Percentiles rank a stretch among this genome's conserved stretches.
Evolutionary conservation across 2,888 invertebrate species (phyloP).

Genomic region (Epistrophe grossulariae): DNA sequence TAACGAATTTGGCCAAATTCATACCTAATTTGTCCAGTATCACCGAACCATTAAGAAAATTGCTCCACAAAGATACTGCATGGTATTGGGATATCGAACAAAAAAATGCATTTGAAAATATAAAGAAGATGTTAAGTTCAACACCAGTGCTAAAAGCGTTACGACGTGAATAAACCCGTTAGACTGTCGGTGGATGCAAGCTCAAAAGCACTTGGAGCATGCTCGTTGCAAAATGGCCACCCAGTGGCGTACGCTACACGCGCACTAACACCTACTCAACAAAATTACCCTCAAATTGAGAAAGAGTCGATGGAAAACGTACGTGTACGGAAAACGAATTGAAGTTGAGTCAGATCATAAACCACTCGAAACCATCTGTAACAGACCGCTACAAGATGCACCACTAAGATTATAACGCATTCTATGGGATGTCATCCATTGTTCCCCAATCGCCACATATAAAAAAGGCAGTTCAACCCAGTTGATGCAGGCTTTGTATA

Average conservation of each 20-base stretch:
- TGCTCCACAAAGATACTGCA: neutral
- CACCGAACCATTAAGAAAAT: too few relatives aligned
- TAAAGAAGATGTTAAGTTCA: neutral
- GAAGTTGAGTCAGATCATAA: conserved; percentile 15
- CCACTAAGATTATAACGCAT: neutral
- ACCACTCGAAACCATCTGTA: conserved; percentile 11
- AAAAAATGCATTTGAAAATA: neutral
- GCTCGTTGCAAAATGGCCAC: too few relatives aligned
- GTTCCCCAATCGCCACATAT: neutral
- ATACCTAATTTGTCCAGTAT: too few relatives aligned
- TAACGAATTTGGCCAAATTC: too few relatives aligned
- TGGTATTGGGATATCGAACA: neutral
- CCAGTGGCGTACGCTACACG: too few relatives aligned
- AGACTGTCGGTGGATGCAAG: too few relatives aligned
- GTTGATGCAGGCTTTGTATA: too few relatives aligned
- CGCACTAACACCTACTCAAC: neutral
- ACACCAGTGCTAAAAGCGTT: neutral
- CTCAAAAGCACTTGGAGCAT: too few relatives aligned
- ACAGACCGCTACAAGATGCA: conserved; percentile 10
- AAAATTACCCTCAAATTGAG: neutral
- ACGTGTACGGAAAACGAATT: conserved; percentile 7
- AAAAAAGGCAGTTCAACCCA: too few relatives aligned
- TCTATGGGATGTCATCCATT: neutral
- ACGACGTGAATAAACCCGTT: neutral
- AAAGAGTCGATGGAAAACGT: neutral